Evolutionary conservation across 2,113 vertebrate species (phyloP).

Genomic region (Irena cyanogastra): DNA sequence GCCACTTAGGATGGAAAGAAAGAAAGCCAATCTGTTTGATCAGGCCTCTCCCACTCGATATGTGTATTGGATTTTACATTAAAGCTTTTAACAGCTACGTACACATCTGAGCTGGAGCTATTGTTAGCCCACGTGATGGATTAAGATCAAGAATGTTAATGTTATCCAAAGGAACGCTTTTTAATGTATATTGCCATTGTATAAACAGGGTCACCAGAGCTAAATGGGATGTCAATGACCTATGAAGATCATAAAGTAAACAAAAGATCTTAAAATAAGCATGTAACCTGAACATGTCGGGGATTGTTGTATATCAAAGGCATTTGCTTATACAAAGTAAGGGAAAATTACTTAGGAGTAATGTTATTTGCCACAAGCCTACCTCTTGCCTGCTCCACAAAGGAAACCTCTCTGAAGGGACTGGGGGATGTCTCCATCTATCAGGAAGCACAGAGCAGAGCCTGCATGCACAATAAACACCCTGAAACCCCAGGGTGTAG

Average conservation of each 20-base stretch:
- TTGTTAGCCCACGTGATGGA: constrained; percentile 83
- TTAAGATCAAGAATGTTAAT: constrained; percentile 84
- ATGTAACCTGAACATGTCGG: constrained; percentile 77
- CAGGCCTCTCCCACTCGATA: constrained; percentile 69
- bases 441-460: neutral
- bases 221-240: constrained; percentile 87
- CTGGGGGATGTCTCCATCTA: neutral
- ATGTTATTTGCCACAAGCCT: constrained; percentile 67
- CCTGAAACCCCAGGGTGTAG: neutral
- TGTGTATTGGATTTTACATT: constrained; percentile 72
- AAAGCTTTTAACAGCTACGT: constrained; percentile 79
- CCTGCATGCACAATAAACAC: neutral
- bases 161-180: constrained; percentile 81
- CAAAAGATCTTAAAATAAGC: constrained; percentile 84
- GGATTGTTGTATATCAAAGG: constrained; percentile 73
- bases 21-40: constrained; percentile 78
- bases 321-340: constrained; percentile 76
- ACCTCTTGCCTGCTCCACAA: constrained; percentile 58
- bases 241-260: constrained; percentile 85
- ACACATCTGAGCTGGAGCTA: constrained; percentile 74
- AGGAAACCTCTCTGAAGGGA: neutral
- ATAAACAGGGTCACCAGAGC: constrained; percentile 83
- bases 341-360: constrained; percentile 72
- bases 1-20: constrained; percentile 67
- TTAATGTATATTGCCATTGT: constrained; percentile 84